Percentiles rank a stretch among this genome's conserved stretches.
phyloP scores from a whole-genome alignment of 2,888 invertebrate species.

The Drosophila paranaensis region DNA sequence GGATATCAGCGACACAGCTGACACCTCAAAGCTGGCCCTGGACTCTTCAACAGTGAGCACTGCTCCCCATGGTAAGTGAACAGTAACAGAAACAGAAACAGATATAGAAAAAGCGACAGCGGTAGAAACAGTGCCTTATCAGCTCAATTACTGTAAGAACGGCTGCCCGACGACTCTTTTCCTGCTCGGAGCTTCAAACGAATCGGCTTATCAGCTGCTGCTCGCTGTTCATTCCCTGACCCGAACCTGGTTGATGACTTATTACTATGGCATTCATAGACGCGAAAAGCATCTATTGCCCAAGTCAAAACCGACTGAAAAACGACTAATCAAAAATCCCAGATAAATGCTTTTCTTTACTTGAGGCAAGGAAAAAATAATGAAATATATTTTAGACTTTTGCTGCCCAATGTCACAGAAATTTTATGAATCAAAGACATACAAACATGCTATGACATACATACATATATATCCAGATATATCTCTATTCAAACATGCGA shows the following conservation, averaged over 20 bases:
- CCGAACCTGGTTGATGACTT: constrained; percentile 30
- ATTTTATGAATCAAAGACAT: constrained; percentile 1
- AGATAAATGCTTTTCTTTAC: not conserved
- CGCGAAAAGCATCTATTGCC: no score
- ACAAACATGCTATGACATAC: not conserved
- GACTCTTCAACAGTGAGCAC: constrained; percentile 33
- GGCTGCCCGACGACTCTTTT: constrained; percentile 36
- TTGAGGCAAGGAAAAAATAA: not conserved
- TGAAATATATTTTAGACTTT: not conserved
- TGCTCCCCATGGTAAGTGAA: constrained; percentile 54
- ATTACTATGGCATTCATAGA: not conserved
- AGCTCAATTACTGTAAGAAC: constrained; percentile 5
- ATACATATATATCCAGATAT: not conserved
- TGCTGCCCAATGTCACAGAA: constrained; percentile 7
- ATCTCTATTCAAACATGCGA: constrained; percentile 4
- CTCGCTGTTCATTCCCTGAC: constrained; percentile 25
- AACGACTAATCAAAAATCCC: no score
- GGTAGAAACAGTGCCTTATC: constrained; percentile 35
- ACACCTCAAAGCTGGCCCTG: constrained; percentile 20
- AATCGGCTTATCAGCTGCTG: constrained; percentile 44
- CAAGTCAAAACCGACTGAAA: no score
- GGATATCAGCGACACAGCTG: constrained; percentile 49
- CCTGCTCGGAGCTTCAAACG: constrained; percentile 36
- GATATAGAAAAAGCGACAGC: not conserved
- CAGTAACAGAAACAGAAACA: not conserved